Evolutionary conservation across 2,888 invertebrate genomes (phyloP), one percentile per base, ranked within the genome.

Genomic region (Heliothis peltigera): DNA sequence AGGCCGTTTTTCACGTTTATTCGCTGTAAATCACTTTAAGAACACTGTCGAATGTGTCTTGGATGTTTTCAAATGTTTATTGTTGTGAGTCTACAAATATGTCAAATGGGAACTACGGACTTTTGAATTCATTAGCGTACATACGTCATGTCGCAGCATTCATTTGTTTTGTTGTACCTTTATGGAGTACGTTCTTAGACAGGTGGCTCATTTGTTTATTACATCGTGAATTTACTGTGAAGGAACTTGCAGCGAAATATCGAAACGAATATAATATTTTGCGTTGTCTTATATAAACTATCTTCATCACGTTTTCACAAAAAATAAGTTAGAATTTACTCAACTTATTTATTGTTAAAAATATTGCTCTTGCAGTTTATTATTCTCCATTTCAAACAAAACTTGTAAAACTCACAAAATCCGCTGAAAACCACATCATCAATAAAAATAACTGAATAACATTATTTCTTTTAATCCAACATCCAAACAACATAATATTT

Each of bases 1-100:
- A 68, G 43, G 56, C 65, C 64, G 66, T 72, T 4, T 61, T 65
- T 72, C 64, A 65, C 68, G 56, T 72, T 59, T n/a, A 71, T 58
- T 74, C 46, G 28, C 60, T 21, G 81, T 86, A 84, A 85, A 86
- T 85, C 81, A 77, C 70, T 66, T 77, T 78, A 70, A 84, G 79
- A 82, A 85, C 71, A 73, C 17, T 79, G 77, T 79, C 70, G 62
- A 64, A 66, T 75, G 76, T 49, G 64, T 70, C 39, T 69, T 52
- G 17, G 66, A 66, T 52, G 58, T 58, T 67, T 39, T 49, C 51
- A 22, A n/a, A 66, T 66, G 57, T 72, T 75, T 80, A 80, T 72
- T 54, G 66, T 73, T 54, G 21, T 21, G 1, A 10, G 46, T 21
- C 19, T 12, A 10, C 5, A 46, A 46, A 21, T 44, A 12, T 18